phyloP scores from a whole-genome alignment of 2,797 vertebrate genomes.

The Sparus aurata region DNA sequence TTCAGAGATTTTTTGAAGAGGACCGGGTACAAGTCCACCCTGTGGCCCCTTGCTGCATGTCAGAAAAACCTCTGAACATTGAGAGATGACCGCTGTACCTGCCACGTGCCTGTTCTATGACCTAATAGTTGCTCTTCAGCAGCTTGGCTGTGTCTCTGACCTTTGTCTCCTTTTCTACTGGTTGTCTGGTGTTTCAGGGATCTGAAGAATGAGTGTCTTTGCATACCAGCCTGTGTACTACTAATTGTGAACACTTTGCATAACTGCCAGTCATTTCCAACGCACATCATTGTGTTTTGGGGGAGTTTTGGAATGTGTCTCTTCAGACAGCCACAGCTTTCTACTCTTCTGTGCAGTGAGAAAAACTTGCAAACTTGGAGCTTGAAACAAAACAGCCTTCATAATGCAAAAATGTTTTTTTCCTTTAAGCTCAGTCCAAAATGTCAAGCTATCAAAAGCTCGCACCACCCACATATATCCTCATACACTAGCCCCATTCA shows the following conservation, averaged over 20 bases:
- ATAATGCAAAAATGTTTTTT: neutral
- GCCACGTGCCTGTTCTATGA: neutral
- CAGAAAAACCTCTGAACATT: neutral
- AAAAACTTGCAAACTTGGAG: neutral
- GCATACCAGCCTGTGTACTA: neutral
- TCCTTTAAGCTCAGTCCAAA: constrained; percentile 1
- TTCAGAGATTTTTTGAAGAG: no score
- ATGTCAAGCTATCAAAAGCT: neutral
- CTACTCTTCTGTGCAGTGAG: neutral
- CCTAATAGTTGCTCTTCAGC: neutral
- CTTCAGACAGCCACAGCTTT: neutral
- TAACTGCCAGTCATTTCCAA: neutral
- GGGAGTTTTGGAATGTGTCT: neutral
- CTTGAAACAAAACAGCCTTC: neutral
- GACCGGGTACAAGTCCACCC: no score
- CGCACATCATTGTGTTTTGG: neutral
- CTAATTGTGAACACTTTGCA: neutral
- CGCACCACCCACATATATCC: neutral
- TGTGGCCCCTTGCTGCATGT: no score
- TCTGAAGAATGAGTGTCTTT: neutral
- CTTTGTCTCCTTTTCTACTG: neutral
- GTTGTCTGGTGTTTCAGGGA: neutral
- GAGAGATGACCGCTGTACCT: neutral
- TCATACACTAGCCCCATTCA: no score
- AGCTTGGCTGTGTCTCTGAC: neutral